Percentiles rank a stretch among this genome's conserved stretches.
Conservation (phyloP, 2,888 invertebrate species). For the Protophormia terraenovae region DNA sequence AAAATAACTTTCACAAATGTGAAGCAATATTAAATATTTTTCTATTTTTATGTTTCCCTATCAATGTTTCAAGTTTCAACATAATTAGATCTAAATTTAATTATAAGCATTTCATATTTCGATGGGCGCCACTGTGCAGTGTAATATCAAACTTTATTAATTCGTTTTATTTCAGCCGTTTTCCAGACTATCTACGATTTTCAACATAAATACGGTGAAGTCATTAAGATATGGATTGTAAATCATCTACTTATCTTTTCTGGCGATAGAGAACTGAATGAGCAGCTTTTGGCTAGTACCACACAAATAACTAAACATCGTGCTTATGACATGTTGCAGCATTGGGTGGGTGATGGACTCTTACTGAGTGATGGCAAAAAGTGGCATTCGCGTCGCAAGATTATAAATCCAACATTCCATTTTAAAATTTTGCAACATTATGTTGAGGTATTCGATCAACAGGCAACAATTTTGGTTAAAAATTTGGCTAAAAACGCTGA, state of each 20-base stretch:
- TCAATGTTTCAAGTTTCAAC: too few species aligned
- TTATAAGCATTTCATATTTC: too few species aligned
- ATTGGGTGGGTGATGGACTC: slow-evolving; percentile 78
- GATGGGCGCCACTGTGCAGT: too few species aligned
- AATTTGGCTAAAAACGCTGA: slow-evolving; percentile 82
- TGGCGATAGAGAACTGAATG: slow-evolving; percentile 81
- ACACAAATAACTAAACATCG: slow-evolving; percentile 75
- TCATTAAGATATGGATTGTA: slow-evolving; percentile 80
- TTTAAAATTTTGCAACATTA: slow-evolving; percentile 89
- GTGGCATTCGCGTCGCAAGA: slow-evolving; percentile 87
- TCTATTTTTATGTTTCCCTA: too few species aligned
- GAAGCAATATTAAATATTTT: too few species aligned
- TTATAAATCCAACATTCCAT: slow-evolving; percentile 90
- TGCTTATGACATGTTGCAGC: slow-evolving; percentile 73
- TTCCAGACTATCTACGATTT: slow-evolving; percentile 23
- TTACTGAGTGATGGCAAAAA: slow-evolving; percentile 79
- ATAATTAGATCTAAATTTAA: too few species aligned
- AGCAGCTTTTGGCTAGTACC: slow-evolving; percentile 79
- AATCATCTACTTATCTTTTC: slow-evolving; percentile 80
- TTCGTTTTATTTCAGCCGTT: slow-evolving; percentile 70
- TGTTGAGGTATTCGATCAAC: slow-evolving; percentile 86
- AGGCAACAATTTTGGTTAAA: slow-evolving; percentile 83
- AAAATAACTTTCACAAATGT: too few species aligned
- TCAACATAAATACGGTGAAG: slow-evolving; percentile 77
- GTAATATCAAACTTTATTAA: too few species aligned